These are phyloP conservation scores for Podarcis cretensis DNA, from an alignment of 2,113 vertebrate genomes.

Conservation along the genomic window DNA sequence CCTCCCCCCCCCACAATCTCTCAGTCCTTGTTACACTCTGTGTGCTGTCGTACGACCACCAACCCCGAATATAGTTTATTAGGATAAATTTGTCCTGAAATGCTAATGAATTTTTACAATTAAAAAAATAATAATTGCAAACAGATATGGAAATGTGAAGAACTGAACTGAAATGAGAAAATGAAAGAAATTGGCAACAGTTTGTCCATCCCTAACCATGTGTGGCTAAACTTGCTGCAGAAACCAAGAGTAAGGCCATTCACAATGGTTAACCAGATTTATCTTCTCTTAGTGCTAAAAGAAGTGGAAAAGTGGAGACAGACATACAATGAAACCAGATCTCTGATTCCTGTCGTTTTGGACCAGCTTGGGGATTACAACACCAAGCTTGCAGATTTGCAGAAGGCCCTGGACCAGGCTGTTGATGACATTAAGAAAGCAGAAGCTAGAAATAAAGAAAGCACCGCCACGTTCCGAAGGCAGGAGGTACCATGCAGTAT, in stretches of 20 bases:
- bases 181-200: too few species aligned
- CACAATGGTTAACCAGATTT: conserved; percentile 32
- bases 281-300: conserved; percentile 75
- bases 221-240: not conserved
- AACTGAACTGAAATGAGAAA: too few species aligned
- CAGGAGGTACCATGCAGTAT: conserved; percentile 78
- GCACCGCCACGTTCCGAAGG: conserved; percentile 76
- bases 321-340: conserved; percentile 80
- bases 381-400: conserved; percentile 79
- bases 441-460: conserved; percentile 80
- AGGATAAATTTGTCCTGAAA: too few species aligned
- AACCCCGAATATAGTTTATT: too few species aligned
- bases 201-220: not conserved
- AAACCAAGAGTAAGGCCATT: not conserved
- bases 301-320: conserved; percentile 83
- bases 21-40: too few species aligned
- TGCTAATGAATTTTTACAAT: too few species aligned
- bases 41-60: too few species aligned
- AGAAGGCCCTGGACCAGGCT: conserved; percentile 79
- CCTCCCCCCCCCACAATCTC: too few species aligned
- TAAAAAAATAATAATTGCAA: too few species aligned
- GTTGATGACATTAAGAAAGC: conserved; percentile 71
- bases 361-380: conserved; percentile 81
- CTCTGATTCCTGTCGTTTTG: conserved; percentile 78
- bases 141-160: too few species aligned